Evolutionary conservation across 2,797 vertebrate species (phyloP), one percentile per base, ranked within the genome.

Genomic region (Rhinoraja longicauda): DNA sequence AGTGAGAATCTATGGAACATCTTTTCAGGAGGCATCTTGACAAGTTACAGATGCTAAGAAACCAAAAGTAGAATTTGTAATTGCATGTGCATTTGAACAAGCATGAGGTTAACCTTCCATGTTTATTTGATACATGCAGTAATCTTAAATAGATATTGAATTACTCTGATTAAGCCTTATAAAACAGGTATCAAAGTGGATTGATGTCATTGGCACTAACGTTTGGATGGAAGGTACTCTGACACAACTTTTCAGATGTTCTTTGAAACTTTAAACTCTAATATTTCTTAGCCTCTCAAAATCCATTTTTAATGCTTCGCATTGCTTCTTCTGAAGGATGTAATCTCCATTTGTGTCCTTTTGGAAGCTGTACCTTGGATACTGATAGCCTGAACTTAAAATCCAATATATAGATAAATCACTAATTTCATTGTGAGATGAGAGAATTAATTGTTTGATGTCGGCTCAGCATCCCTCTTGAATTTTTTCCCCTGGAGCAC

Each of bases 101-200:
- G 84, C 62, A 19, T 2, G 84, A 67, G 17, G 84, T 67, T 88
- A 88, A 88, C n/a, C n/a, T 21, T 88, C n/a, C 84, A 88, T 10
- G n/a, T 21, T 62, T 88, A 88, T 88, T 62, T 88, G 84, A 88
- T 88, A 88, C 84, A 88, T 88, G 59, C 84, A 88, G 64, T 88
- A 62, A 21, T 67, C 64, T 62, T 88, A 88, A 88, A 88, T 29
- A 88, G 84, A 88, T 88, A 88, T 88, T 67, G 64, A 88, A 67
- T 88, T 88, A 67, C 84, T 88, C 62, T 67, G 62, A 88, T 88
- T 88, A 88, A 67, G 84, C n/a, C 17, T 88, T 32, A 62, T 62
- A 88, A 62, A 86, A 36, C 84, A 67, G 59, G 62, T 36, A 88
- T 88, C 84, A 88, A 62, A 88, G n/a, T 67, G 84, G 29, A 67